Conservation (phyloP, 2,797 vertebrate species). For the Monodelphis domestica region DNA sequence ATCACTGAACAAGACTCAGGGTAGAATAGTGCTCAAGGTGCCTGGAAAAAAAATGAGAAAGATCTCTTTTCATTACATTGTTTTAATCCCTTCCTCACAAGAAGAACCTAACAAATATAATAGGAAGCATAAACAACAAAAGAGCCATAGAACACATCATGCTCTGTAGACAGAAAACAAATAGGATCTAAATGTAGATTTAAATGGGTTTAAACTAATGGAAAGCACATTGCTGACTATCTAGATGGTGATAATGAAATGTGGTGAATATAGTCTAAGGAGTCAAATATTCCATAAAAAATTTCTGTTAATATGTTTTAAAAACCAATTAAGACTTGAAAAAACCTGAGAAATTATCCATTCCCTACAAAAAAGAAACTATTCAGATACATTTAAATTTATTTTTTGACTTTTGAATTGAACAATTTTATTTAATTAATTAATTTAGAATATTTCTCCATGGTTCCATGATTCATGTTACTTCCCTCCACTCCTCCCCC, state of each 20-base stretch:
- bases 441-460: too few relatives aligned
- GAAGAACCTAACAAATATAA: not conserved
- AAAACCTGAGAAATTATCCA: not conserved
- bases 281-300: not conserved
- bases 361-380: not conserved
- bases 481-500: too few relatives aligned
- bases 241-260: not conserved
- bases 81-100: not conserved
- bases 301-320: not conserved
- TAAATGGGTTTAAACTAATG: not conserved
- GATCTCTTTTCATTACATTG: not conserved
- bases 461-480: too few relatives aligned
- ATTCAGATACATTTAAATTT: not conserved
- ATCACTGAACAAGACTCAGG: not conserved
- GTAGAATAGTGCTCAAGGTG: not conserved
- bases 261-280: not conserved
- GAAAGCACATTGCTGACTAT: not conserved
- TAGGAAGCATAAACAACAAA: not conserved
- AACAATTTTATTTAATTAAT: too few relatives aligned
- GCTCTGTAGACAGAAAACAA: not conserved
- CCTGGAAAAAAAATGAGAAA: not conserved
- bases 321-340: not conserved
- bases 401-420: too few relatives aligned
- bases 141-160: not conserved
- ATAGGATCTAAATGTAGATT: not conserved